These are phyloP conservation scores for Strigops habroptila DNA, from an alignment of 2,113 vertebrate species.

Conservation along the genomic window DNA sequence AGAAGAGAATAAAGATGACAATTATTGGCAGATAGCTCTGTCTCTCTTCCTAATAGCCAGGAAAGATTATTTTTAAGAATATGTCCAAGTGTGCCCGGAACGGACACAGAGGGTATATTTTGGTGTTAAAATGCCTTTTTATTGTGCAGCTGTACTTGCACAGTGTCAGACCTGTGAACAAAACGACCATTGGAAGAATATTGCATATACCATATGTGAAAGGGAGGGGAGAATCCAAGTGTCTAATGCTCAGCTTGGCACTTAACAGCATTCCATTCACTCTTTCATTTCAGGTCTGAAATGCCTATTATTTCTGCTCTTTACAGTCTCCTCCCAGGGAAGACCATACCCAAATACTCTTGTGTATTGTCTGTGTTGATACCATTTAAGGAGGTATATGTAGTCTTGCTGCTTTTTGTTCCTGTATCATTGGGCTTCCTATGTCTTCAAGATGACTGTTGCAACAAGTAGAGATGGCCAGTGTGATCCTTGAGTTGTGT, in stretches of 20 bases:
- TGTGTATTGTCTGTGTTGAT: not conserved
- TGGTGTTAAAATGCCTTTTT: not conserved
- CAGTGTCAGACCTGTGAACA: not conserved
- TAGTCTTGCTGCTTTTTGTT: not conserved
- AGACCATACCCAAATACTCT: not conserved
- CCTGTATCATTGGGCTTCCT: not conserved
- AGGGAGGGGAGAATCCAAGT: not conserved
- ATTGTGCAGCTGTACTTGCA: constrained; percentile 16
- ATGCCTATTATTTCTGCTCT: not conserved
- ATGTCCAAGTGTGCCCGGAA: not conserved
- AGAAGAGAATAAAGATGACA: constrained; percentile 28
- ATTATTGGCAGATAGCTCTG: constrained; percentile 48
- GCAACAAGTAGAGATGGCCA: not conserved
- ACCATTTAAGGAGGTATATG: not conserved
- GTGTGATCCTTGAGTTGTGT: not conserved
- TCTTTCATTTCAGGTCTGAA: not conserved
- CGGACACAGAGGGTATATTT: not conserved
- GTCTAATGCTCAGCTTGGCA: not conserved
- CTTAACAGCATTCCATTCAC: not conserved
- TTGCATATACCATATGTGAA: not conserved
- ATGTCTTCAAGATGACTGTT: not conserved
- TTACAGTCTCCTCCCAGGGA: not conserved
- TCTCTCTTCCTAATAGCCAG: constrained; percentile 63
- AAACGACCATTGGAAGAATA: constrained; percentile 28
- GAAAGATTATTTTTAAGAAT: constrained; percentile 42